A percentile compares a stretch with the other conserved stretches of the same genome.
Evolutionary conservation across 2,888 invertebrate genomes (phyloP).

Genomic region (Hirtodrosophila histrioides): DNA sequence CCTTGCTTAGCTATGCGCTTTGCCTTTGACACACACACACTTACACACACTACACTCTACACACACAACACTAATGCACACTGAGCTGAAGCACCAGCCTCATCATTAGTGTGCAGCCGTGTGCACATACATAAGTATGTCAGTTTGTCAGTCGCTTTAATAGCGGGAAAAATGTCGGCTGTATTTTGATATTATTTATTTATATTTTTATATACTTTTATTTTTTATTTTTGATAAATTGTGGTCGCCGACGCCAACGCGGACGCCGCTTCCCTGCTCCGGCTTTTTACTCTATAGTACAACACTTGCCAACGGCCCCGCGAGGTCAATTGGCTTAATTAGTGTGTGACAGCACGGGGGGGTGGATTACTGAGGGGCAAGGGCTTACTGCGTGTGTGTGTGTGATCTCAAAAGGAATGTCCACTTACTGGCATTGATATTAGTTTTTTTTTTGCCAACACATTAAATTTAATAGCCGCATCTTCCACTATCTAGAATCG

Average conservation of each 20-base stretch:
- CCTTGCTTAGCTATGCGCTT: slow-evolving; percentile 60
- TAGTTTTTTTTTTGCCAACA: slow-evolving; percentile 2
- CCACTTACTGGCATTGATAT: slow-evolving; percentile 3
- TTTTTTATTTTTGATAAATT: slow-evolving; percentile 60
- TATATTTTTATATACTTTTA: slow-evolving; percentile 45
- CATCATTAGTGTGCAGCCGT: slow-evolving; percentile 52
- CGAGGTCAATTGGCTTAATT: slow-evolving; percentile 79
- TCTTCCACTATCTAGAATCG: slow-evolving; percentile 21
- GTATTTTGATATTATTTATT: slow-evolving; percentile 55
- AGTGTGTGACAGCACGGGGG: slow-evolving; percentile 65
- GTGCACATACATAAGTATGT: slow-evolving; percentile 20
- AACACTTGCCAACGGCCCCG: slow-evolving; percentile 56
- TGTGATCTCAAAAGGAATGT: slow-evolving; percentile 1
- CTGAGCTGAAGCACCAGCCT: slow-evolving; percentile 30
- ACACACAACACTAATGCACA: neutral
- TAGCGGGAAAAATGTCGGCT: slow-evolving; percentile 25
- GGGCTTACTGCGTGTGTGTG: neutral
- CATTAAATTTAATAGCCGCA: slow-evolving; percentile 47
- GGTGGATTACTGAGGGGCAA: neutral
- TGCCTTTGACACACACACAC: slow-evolving; percentile 55
- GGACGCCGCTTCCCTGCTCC: slow-evolving; percentile 5
- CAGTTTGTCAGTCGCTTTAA: slow-evolving; percentile 38
- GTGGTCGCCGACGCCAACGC: slow-evolving; percentile 26
- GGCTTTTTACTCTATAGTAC: slow-evolving; percentile 21
- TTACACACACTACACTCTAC: slow-evolving; percentile 29